Base-by-base conservation (phyloP, 2,888 invertebrate genomes). In the Exocentrus adspersus region DNA sequence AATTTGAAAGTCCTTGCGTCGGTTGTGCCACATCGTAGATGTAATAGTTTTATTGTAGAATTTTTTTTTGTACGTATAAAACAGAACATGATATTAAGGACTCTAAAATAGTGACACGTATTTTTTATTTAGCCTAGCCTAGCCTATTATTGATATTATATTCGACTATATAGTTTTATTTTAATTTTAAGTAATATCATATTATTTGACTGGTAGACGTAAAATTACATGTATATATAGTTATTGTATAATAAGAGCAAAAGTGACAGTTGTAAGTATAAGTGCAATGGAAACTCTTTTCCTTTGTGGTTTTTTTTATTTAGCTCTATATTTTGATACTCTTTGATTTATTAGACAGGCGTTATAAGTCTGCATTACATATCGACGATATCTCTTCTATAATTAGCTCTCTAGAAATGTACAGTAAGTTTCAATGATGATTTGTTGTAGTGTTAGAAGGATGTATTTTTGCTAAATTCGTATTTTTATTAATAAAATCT, bases 251-350 rank as follows among this genome's bases (percentile, higher is more conserved):
- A 28, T 58, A 48, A 67, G 59, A 10, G 10, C 28, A 60, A 66
- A 45, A 19, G 20, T 32, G 54, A 54, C 54, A 28, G 30, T 60
- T 32, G 9, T 37, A n/a, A 37, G 75, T 78, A 77, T 78, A 79
- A 79, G 79, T 79, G 79, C 68, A 77, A 77, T 78, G 78, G 79
- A 79, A 78, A 79, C 75, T 61, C 63, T 64, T 70, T 72, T 72
- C 54, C 68, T 65, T 70, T 66, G 66, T 72, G 72, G 73, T 75
- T 72, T 69, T 71, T 71, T 69, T 68, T 69, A 72, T 72, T 75
- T 75, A 74, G 69, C 72, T 75, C 65, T 76, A 77, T 79, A 78
- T 80, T 80, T 79, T 79, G 79, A 79, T 80, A 79, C 78, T 77
- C 77, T 71, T n/a, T 75, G 70, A 60, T 76, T 74, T 71, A 37